phyloP scores from a whole-genome alignment of 2,797 vertebrate genomes.

The Gobionotothen gibberifrons region DNA sequence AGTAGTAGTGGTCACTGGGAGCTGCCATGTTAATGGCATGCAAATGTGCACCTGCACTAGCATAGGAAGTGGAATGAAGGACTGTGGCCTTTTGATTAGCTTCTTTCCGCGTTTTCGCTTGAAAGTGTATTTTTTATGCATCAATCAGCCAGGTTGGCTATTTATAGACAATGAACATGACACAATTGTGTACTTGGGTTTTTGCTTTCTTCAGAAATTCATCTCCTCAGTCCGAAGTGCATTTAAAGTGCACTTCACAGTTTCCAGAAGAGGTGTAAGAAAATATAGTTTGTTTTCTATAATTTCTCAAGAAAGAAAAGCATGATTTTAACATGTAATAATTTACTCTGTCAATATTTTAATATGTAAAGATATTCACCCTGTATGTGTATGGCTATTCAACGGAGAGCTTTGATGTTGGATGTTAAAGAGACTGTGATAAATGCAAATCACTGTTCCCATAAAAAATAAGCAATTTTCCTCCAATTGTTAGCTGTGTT shows the following conservation, averaged over 20 bases:
- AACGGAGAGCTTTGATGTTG: no score
- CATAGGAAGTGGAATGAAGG: constrained; percentile 69
- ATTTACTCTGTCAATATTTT: no score
- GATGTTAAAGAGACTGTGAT: no score
- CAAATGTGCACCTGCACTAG: constrained; percentile 83
- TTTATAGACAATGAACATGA: constrained; percentile 48
- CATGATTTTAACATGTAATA: no score
- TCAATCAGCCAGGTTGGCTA: constrained; percentile 63
- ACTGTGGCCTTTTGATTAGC: constrained; percentile 80
- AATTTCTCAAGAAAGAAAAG: no score
- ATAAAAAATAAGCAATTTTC: no score
- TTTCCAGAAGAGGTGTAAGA: constrained; percentile 7
- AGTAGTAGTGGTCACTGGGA: constrained; percentile 72
- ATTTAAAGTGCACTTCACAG: constrained; percentile 30
- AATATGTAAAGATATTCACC: no score
- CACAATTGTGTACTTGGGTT: constrained; percentile 3
- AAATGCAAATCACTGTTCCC: no score
- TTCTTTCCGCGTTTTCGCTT: constrained; percentile 46
- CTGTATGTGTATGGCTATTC: no score
- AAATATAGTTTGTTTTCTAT: no score
- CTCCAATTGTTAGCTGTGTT: no score
- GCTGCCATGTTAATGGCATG: constrained; percentile 81
- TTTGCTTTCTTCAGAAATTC: constrained; percentile 21
- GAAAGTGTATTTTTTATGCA: constrained; percentile 66
- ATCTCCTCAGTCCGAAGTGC: constrained; percentile 37